Conservation (phyloP, 1,140 invertebrate species). For the Xylocopa sonorina region DNA sequence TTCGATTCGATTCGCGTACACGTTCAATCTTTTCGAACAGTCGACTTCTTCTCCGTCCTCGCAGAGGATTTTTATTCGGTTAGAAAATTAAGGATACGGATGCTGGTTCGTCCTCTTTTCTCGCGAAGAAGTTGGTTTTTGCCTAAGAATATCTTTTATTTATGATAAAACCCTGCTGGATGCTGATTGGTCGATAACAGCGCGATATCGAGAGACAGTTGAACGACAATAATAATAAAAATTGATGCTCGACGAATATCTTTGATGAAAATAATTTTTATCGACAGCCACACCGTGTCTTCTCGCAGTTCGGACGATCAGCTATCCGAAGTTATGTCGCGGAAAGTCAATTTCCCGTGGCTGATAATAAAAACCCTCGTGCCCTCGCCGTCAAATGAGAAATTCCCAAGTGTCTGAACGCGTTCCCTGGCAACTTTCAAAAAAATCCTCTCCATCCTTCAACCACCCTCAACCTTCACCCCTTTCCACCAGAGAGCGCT, state of each 20-base stretch:
- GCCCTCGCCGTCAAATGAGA: neutral
- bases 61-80: conserved; percentile 12
- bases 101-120: neutral
- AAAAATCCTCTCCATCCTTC: neutral
- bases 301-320: neutral
- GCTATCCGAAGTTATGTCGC: neutral
- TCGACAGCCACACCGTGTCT: neutral
- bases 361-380: neutral
- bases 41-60: neutral
- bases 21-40: conserved; percentile 31
- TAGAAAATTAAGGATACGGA: conserved; percentile 44
- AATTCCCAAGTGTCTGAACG: conserved; percentile 14
- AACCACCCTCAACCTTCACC: conserved; percentile 18
- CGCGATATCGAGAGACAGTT: no score
- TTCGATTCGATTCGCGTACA: neutral
- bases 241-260: neutral
- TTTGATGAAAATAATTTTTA: no score
- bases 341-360: neutral
- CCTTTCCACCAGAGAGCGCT: neutral
- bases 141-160: neutral
- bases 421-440: conserved; percentile 14
- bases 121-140: neutral
- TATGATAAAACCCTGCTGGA: conserved; percentile 14
- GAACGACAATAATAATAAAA: no score
- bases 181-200: no score